Percentiles rank a stretch among this genome's conserved stretches.
Evolutionary conservation across 2,113 vertebrate species (phyloP).

Genomic region (Hemichromis elongatus): DNA sequence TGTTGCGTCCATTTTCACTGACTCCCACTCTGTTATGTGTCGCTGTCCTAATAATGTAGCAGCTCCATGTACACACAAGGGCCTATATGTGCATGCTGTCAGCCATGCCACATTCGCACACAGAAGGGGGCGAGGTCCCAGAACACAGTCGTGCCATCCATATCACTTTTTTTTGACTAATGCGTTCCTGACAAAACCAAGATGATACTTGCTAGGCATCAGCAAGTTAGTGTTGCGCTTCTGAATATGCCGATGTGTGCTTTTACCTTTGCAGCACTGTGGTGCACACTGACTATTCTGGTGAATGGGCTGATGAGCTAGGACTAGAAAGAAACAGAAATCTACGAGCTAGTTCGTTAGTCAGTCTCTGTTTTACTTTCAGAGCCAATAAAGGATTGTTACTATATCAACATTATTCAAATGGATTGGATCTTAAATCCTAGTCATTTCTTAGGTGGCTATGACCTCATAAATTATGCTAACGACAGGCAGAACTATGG

Average conservation of each 20-base stretch:
- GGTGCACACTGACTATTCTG: neutral
- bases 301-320: neutral
- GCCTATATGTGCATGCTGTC: neutral
- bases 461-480: neutral
- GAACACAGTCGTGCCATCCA: neutral
- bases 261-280: neutral
- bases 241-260: neutral
- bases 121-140: neutral
- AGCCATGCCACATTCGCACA: neutral
- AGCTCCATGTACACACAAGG: neutral
- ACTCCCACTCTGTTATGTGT: neutral
- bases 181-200: neutral
- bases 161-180: neutral
- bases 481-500: neutral
- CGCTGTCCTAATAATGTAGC: neutral
- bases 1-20: rapidly evolving
- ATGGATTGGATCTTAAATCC: neutral
- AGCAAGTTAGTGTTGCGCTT: neutral
- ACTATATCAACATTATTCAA: neutral
- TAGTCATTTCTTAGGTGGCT: neutral
- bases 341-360: neutral
- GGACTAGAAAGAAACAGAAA: neutral
- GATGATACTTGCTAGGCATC: neutral
- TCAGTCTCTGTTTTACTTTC: neutral
- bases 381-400: neutral